Conservation (phyloP, 2,888 invertebrate species). For the Meloe dianella region DNA sequence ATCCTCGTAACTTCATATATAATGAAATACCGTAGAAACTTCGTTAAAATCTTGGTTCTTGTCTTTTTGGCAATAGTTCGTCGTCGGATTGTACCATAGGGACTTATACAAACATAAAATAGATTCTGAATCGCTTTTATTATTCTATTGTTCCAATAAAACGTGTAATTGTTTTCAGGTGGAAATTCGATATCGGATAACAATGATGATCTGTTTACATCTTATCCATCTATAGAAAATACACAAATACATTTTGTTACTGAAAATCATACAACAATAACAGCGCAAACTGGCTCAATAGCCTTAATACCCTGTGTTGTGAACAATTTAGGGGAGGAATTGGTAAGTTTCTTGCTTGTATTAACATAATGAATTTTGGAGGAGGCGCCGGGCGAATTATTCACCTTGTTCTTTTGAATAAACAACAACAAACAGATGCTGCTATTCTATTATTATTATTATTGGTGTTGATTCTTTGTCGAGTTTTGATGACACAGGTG, state of each 20-base stretch:
- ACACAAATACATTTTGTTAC: conserved; percentile 81
- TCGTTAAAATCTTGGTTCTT: not conserved
- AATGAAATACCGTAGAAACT: not conserved
- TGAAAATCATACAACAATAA: conserved; percentile 80
- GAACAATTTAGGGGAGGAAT: conserved; percentile 85
- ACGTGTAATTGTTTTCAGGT: conserved; percentile 17
- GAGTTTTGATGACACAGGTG: not conserved
- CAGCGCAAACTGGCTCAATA: conserved; percentile 84
- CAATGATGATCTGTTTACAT: conserved; percentile 53
- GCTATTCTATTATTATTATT: no score
- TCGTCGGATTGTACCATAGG: not conserved
- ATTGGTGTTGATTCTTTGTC: not conserved
- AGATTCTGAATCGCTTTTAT: conserved; percentile 1
- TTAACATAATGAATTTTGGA: not conserved
- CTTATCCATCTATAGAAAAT: conserved; percentile 58
- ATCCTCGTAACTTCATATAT: not conserved
- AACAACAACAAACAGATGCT: not conserved
- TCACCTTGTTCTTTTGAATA: not conserved
- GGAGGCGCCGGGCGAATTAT: conserved; percentile 5
- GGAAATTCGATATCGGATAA: not conserved
- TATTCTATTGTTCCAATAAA: not conserved
- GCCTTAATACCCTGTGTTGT: conserved; percentile 84
- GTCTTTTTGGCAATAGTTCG: not conserved
- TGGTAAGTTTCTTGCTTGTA: conserved; percentile 73
- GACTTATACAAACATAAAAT: conserved; percentile 1